Conservation (phyloP, 2,113 vertebrate species). For the Bos taurus region ARS-UCD2.0 NC_037351.1:21755001-21755500, state of each 20-base stretch:
- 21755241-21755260: rapidly evolving
- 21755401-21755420: background rate
- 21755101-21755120: background rate
- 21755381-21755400: background rate
- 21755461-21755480: background rate
- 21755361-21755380: background rate
- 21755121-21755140: background rate
- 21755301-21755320: background rate
- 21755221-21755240: rapidly evolving
- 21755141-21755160: background rate
- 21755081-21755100: rapidly evolving
- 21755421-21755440: background rate
- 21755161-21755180: background rate
- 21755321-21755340: background rate
- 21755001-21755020: background rate
- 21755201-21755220: background rate
- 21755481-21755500: background rate
- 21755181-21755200: background rate
- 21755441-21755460: background rate
- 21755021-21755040: rapidly evolving
- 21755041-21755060: rapidly evolving
- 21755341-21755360: background rate
- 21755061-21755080: background rate
- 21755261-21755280: background rate
- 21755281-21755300: background rate